Conservation (phyloP, 2,888 invertebrate species). For the Hypomecis atomaria region DNA sequence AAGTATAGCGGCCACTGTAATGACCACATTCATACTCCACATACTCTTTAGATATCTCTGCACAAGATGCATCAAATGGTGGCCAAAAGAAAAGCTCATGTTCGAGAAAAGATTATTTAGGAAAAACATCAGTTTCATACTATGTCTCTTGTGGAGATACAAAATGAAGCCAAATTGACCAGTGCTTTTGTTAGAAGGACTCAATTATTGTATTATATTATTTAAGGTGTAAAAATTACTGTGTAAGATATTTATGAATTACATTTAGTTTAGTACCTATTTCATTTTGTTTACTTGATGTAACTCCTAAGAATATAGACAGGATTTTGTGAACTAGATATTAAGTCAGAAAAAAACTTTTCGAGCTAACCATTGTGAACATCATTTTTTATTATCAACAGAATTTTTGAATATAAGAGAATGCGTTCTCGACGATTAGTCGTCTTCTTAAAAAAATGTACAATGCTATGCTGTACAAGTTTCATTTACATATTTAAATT, state of each 20-base stretch:
- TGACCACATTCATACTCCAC: conserved; percentile 68
- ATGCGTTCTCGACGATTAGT: too few relatives aligned
- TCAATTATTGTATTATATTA: conserved; percentile 57
- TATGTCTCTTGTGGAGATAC: conserved; percentile 72
- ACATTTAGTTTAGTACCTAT: conserved; percentile 44
- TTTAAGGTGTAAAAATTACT: conserved; percentile 70
- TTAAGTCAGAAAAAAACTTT: too few relatives aligned
- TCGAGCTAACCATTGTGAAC: too few relatives aligned
- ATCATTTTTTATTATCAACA: too few relatives aligned
- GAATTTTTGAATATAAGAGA: too few relatives aligned
- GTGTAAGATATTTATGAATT: conserved; percentile 70
- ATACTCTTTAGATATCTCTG: conserved; percentile 72
- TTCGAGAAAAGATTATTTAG: conserved; percentile 71
- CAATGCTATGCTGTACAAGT: too few relatives aligned
- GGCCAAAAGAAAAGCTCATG: conserved; percentile 67
- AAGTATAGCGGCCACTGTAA: conserved; percentile 59
- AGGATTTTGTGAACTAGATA: neutral
- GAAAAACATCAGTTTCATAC: conserved; percentile 65
- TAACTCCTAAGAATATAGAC: neutral
- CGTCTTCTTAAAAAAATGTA: too few relatives aligned
- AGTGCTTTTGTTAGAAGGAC: conserved; percentile 40
- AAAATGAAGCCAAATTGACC: conserved; percentile 72
- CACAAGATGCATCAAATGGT: conserved; percentile 74
- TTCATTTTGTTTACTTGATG: conserved; percentile 29
- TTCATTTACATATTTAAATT: too few relatives aligned